Base-by-base conservation (phyloP, 2,797 vertebrate species). In the Thalassophryne amazonica region DNA sequence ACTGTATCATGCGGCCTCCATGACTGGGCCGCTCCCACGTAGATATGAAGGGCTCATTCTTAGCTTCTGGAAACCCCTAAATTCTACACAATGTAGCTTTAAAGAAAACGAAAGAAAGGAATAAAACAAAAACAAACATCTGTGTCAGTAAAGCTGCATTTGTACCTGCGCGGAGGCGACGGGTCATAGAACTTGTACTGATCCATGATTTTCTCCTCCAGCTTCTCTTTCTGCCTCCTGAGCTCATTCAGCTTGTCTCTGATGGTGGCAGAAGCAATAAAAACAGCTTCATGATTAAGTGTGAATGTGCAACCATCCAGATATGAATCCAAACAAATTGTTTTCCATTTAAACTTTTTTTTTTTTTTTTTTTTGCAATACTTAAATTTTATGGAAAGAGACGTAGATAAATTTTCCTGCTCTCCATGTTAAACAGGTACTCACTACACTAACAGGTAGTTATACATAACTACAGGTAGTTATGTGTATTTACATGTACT, bases 151-250 rank as follows among this genome's bases (percentile, higher is more conserved):
- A 20, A 3, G 7, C n/a, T 7, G 3, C 1, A 9, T 36, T 47
- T 31, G 36, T 91, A 97, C 96, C 96, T 95, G 90, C 96, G 91
- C 29, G 96, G 96, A 29, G 96, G 97, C 32, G 97, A 99, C 15
- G 96, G 96, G 39, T 99, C 97, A 33, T 98, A 97, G 76, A 98
- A 99, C 72, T 99, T 99, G 76, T 99, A 99, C 51, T 98, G 97
- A 85, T 99, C 97, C 97, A 99, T 99, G 66, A 99, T 99, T 88
- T 99, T 99, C 87, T 99, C 97, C 84, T 99, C 97, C 60, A 99
- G 79, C 73, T 98, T 99, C 84, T 99, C 97, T 73, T 99, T 99
- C 78, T 98, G 96, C 53, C 96, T 90, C 81, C 96, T 92, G 62
- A 99, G 85, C 76, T 98, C 97, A 60, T 98, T 99, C 34, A 99